These are phyloP conservation scores for Gymnocypris eckloni DNA, from an alignment of 2,797 vertebrate genomes.

Conservation along the genomic window DNA sequence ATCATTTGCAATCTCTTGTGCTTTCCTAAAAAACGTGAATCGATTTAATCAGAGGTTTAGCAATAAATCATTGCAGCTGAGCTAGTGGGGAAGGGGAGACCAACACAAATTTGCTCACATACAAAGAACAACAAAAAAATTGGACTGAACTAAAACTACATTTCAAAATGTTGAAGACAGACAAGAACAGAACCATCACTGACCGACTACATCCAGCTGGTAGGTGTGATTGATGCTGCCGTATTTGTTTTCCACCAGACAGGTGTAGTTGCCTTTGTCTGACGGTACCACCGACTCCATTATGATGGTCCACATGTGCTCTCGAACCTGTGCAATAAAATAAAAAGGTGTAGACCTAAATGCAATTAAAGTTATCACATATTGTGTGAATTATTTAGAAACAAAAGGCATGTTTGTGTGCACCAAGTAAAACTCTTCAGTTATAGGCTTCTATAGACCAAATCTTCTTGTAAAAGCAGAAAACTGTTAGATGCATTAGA, in stretches of 20 bases:
- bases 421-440: neutral
- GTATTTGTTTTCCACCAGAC: conserved; percentile 92
- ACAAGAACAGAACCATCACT: conserved; percentile 64
- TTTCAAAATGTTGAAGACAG: neutral
- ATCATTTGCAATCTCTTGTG: conserved; percentile 4
- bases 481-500: conserved; percentile 36
- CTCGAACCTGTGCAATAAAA: conserved; percentile 83
- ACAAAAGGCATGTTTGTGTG: neutral
- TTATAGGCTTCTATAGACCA: neutral
- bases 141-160: neutral
- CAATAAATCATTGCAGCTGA: conserved; percentile 19
- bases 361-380: neutral
- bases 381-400: neutral
- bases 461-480: neutral
- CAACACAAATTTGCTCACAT: neutral
- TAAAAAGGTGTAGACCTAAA: neutral
- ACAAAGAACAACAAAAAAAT: neutral
- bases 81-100: neutral
- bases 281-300: conserved; percentile 98
- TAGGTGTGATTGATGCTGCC: conserved; percentile 99
- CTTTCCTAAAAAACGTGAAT: conserved; percentile 23
- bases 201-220: conserved; percentile 97
- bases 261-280: conserved; percentile 99
- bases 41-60: conserved; percentile 32
- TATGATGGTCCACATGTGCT: conserved; percentile 96